These are phyloP conservation scores for Heliconius erato DNA, from an alignment of 2,888 invertebrate genomes.

Conservation along the genomic window DNA sequence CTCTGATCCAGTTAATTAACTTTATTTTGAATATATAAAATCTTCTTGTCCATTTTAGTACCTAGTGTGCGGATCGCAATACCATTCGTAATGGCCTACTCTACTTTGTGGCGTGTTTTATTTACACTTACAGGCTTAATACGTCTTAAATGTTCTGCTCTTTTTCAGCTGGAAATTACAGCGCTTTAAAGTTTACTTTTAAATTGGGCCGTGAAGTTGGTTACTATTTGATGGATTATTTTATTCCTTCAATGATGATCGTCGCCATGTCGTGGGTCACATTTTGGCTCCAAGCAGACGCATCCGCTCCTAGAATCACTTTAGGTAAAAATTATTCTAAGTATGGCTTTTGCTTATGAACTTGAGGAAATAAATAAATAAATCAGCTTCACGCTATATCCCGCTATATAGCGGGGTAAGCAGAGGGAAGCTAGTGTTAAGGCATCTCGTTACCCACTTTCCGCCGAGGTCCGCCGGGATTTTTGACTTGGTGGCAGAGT, in stretches of 20 bases:
- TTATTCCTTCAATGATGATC: slow-evolving; percentile 94
- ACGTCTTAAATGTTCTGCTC: neutral
- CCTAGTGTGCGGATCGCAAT: neutral
- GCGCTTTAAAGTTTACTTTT: slow-evolving; percentile 91
- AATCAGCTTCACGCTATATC: too few species aligned
- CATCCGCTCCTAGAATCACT: slow-evolving; percentile 92
- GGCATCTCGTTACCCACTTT: too few species aligned
- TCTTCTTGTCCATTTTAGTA: neutral
- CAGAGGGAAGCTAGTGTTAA: too few species aligned
- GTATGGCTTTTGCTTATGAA: too few species aligned
- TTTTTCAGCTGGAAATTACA: slow-evolving; percentile 91
- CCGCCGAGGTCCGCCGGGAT: too few species aligned
- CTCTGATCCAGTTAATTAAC: too few species aligned
- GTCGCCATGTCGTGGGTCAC: slow-evolving; percentile 96
- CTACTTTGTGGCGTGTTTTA: slow-evolving; percentile 41
- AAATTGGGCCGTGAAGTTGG: slow-evolving; percentile 93
- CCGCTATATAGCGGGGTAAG: too few species aligned
- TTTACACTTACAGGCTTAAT: neutral
- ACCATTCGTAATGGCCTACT: slow-evolving; percentile 24
- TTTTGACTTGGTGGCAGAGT: too few species aligned
- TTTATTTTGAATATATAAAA: neutral
- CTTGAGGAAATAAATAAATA: too few species aligned
- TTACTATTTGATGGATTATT: slow-evolving; percentile 95
- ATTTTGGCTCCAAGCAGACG: slow-evolving; percentile 95
- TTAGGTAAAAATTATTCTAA: slow-evolving; percentile 79